Base-by-base conservation (phyloP, 2,113 vertebrate species). In the Ophthalmolycus amberensis region DNA sequence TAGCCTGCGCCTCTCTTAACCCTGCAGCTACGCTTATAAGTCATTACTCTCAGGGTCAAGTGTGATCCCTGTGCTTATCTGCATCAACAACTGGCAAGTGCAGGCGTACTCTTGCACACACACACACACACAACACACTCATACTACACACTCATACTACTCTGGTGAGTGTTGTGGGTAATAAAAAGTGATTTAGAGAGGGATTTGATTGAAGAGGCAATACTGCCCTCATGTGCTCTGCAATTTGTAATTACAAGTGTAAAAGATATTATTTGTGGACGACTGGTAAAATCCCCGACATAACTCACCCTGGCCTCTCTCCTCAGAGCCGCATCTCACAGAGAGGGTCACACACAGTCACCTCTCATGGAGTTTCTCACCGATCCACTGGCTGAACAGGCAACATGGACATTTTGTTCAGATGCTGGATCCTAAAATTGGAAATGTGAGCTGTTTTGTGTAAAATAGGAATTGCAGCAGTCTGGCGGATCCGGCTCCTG, bases 1-100 rank as follows among this genome's bases (percentile, higher is more conserved):
- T 52, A 79, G 87, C 88, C 79, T 70, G 85, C 84, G 86, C 85
- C 83, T 91, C 90, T 86, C 88, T 92, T 87, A 91, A 93, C 89
- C 91, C 90, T 82, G 85, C 82, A 88, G 93, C 91, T 90, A 85
- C 68, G 27, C 91, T 94, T 86, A 94, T 46, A 80, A 90, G 86
- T 92, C 89, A 90, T 94, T 94, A 89, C 80, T 82, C 84, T 92
- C 89, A 89, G 89, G 91, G 92, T 93, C 92, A 93, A 93, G 92
- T 90, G 90, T 90, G 88, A 93, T 92, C 93, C 88, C 77, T 73
- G 84, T 70, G 69, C 88, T 91, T 90, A 93, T 92, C 87, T 91
- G 88, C 85, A 88, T 90, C 84, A 88, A 84, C 90, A 77, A 83
- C 85, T 66, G 56, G 82, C 84, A 87, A 90, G 76, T 79, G 76